Evolutionary conservation across 2,113 vertebrate genomes (phyloP), one percentile per base, ranked within the genome.

Genomic region (Cisticola juncidis): DNA sequence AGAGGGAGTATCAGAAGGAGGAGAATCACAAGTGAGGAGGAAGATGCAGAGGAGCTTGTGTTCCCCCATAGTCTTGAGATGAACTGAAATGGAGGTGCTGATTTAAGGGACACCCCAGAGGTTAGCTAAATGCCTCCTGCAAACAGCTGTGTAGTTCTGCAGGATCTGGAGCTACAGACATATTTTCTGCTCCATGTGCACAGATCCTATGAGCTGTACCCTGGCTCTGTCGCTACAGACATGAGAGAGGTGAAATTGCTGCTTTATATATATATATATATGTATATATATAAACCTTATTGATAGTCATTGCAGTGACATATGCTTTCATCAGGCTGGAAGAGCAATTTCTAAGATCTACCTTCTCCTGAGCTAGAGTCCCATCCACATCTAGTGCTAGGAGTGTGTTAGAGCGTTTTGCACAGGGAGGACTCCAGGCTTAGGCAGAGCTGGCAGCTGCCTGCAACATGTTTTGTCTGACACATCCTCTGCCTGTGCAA

Each of bases 11-110:
- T 53, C 17, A 69, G 62, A 44, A 68, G 33, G 64, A 54, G 42
- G 69, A 31, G 20, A 65, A 22, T 5, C 66, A 62, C 19, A 78
- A 64, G 26, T 9, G 69, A 92, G 57, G 5, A 74, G 17, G 5
- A 28, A 10, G n/a, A 81, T 58, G 65, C 11, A 44, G 57, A 58
- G 33, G 33, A 91, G 5, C 10, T 40, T 56, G 8, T 5, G 14
- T 54, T 54, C 12, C 13, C 14, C 6, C 0, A 0, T 23, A 16
- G 22, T 24, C 42, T 56, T 56, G 38, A 58, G 47, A 53, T n/a
- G 11, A 58, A 24, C 50, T 65, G 31, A 57, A 48, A 64, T 28
- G 10, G 6, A 18, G 7, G 13, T 53, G n/a, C 13, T 77, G 35
- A 45, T 29, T 26, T 89, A 60, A 92, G 29, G 29, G 7, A 10